These are phyloP conservation scores for Nycticorax nycticorax DNA, from an alignment of 2,113 vertebrate species.

Conservation along the genomic window DNA sequence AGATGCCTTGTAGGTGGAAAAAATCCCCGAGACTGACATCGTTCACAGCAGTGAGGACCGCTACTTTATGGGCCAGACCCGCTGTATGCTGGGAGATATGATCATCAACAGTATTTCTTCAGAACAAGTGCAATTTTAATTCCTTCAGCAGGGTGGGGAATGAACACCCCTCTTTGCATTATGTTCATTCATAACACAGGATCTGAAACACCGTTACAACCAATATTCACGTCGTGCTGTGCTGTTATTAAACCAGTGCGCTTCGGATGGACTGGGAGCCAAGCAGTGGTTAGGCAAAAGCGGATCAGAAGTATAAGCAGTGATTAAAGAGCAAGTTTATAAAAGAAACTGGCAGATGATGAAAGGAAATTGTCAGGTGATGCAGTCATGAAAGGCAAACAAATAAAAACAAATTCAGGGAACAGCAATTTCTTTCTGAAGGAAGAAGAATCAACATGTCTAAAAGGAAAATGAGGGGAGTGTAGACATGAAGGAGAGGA, in stretches of 20 bases:
- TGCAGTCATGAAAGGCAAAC: background rate
- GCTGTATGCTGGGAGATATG: background rate
- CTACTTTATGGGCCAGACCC: background rate
- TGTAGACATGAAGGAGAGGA: background rate
- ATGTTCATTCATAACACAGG: background rate
- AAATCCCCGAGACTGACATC: background rate
- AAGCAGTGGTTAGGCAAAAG: background rate
- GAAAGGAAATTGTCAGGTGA: slow-evolving; percentile 15
- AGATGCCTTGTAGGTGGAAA: background rate
- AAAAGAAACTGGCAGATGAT: background rate
- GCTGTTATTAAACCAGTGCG: background rate
- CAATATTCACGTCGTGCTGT: background rate
- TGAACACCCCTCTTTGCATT: background rate
- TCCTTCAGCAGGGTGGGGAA: background rate
- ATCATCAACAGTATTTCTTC: background rate
- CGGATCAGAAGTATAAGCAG: background rate
- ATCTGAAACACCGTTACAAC: background rate
- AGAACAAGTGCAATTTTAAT: background rate
- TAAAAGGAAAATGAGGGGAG: background rate
- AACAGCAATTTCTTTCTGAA: background rate
- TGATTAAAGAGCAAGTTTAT: background rate
- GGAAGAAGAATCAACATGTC: background rate
- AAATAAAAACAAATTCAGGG: slow-evolving; percentile 35
- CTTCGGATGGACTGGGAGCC: background rate
- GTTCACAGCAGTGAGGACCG: background rate